Evolutionary conservation across 2,888 invertebrate genomes (phyloP).

Genomic region (Phortica magna): DNA sequence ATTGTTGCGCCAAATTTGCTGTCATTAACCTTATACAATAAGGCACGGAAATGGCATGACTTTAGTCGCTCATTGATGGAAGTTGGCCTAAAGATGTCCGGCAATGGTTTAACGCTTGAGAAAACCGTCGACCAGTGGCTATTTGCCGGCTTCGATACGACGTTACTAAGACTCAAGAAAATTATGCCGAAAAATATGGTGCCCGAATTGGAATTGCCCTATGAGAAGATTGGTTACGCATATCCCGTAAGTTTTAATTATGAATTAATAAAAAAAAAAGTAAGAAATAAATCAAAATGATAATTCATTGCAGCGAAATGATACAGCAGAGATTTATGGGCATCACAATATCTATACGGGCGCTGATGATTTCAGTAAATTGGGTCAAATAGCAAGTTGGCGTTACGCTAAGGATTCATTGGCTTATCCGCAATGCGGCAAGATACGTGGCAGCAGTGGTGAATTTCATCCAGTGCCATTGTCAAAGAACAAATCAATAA

Average conservation of each 20-base stretch:
- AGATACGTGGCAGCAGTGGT: conserved; percentile 85
- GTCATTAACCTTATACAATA: conserved; percentile 58
- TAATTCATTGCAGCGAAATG: conserved; percentile 84
- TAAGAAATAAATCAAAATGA: background rate
- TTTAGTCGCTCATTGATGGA: conserved; percentile 77
- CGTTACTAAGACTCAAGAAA: conserved; percentile 80
- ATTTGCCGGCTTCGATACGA: conserved; percentile 89
- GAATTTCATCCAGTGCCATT: conserved; percentile 86
- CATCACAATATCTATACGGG: conserved; percentile 87
- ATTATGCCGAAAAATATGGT: conserved; percentile 80
- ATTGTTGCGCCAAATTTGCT: conserved; percentile 62
- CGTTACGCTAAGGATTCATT: conserved; percentile 82
- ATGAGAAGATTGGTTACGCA: conserved; percentile 91
- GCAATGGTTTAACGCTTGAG: conserved; percentile 80
- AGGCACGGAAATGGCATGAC: conserved; percentile 54
- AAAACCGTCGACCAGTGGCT: conserved; percentile 84
- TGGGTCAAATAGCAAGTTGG: conserved; percentile 87
- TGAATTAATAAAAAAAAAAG: background rate
- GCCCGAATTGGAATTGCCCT: conserved; percentile 80
- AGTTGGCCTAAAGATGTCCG: conserved; percentile 80
- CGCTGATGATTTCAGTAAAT: conserved; percentile 79
- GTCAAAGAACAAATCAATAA: conserved; percentile 80
- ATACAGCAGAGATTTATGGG: conserved; percentile 78
- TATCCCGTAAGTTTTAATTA: conserved; percentile 80
- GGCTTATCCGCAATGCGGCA: conserved; percentile 80